Evolutionary conservation across 2,797 vertebrate genomes (phyloP).

Genomic region (Margarornis squamiger): DNA sequence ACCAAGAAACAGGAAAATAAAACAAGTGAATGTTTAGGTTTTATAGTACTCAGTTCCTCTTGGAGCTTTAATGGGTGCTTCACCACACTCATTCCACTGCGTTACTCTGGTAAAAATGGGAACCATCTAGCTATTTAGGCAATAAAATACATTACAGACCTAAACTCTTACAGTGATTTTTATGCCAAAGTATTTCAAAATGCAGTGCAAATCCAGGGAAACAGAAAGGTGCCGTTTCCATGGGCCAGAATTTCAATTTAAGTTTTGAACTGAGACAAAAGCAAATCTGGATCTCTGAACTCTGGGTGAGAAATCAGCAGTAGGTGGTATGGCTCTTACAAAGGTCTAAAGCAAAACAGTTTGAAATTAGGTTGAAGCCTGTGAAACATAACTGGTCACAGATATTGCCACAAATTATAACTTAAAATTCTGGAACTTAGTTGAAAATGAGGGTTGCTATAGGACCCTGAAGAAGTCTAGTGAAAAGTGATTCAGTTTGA

Average conservation of each 20-base stretch:
- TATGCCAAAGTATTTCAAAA: conserved; percentile 3
- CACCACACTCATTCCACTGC: neutral
- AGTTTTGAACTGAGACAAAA: conserved; percentile 1
- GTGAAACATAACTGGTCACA: neutral
- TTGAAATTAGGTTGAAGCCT: neutral
- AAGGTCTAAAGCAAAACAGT: neutral
- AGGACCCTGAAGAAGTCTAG: neutral
- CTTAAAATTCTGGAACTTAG: neutral
- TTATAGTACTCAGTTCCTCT: neutral
- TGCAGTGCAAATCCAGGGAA: neutral
- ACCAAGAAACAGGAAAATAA: conserved; percentile 60
- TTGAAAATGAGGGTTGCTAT: neutral
- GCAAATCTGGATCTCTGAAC: conserved; percentile 5
- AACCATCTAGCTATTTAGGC: neutral
- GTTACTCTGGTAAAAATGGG: conserved; percentile 1
- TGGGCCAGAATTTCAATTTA: neutral
- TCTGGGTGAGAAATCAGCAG: neutral
- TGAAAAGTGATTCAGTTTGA: neutral
- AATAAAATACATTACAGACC: neutral
- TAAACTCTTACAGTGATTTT: neutral
- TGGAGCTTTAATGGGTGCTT: neutral
- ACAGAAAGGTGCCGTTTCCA: conserved; percentile 14
- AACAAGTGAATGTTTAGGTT: conserved; percentile 44
- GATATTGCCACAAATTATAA: neutral
- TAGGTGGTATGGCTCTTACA: neutral